These are phyloP conservation scores for Nerophis lumbriciformis DNA, from an alignment of 2,113 vertebrate species.

Conservation along the genomic window DNA sequence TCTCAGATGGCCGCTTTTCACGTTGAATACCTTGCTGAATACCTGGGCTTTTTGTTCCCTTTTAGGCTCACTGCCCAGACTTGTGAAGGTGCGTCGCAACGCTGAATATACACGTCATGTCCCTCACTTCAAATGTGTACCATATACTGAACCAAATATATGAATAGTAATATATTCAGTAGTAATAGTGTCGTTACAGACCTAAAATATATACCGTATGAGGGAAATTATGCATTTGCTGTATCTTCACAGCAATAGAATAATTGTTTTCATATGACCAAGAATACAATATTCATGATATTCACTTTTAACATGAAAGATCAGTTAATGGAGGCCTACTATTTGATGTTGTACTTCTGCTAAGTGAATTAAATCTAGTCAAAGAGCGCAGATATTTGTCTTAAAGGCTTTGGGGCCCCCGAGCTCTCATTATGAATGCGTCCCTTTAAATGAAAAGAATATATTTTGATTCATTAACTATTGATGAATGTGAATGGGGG, in stretches of 20 bases:
- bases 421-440: constrained; percentile 71
- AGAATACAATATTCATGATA: constrained; percentile 61
- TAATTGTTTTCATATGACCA: constrained; percentile 46
- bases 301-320: constrained; percentile 66
- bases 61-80: too few relatives aligned
- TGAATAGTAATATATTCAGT: too few relatives aligned
- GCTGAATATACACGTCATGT: too few relatives aligned
- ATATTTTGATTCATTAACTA: constrained; percentile 69
- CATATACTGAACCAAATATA: too few relatives aligned
- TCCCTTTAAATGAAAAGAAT: constrained; percentile 70
- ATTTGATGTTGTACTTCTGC: constrained; percentile 70
- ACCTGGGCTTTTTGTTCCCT: too few relatives aligned
- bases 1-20: too few relatives aligned
- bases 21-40: too few relatives aligned
- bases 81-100: too few relatives aligned
- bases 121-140: too few relatives aligned
- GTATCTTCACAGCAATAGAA: constrained; percentile 13
- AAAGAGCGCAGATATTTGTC: constrained; percentile 68
- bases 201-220: too few relatives aligned
- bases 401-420: constrained; percentile 64
- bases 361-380: constrained; percentile 75
- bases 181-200: too few relatives aligned
- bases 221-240: constrained; percentile 1
- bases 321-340: constrained; percentile 57
- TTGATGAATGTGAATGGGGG: constrained; percentile 48